Conservation (phyloP, 1,140 invertebrate genomes). For the Pseudomyrmex dendroicus region DNA sequence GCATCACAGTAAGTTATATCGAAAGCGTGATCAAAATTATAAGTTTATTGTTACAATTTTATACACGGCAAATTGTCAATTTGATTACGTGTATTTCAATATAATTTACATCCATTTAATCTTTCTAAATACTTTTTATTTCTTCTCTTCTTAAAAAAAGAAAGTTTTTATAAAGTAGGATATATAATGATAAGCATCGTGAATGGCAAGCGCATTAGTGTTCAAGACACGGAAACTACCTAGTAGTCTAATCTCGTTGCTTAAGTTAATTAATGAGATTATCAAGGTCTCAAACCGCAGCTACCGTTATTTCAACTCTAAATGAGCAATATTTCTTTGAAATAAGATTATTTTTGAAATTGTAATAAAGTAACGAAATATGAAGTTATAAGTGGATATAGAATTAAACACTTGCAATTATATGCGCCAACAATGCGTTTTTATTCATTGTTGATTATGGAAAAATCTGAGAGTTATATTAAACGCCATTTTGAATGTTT, state of each 20-base stretch:
- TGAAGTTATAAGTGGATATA: no score
- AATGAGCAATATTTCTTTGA: conserved; percentile 1
- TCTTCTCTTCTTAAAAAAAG: neutral
- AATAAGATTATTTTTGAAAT: neutral
- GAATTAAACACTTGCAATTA: no score
- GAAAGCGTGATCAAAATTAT: conserved; percentile 16
- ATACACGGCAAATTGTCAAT: conserved; percentile 25
- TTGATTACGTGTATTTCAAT: conserved; percentile 36
- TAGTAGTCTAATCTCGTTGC: conserved; percentile 55
- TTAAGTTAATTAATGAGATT: conserved; percentile 65
- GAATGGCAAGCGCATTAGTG: conserved; percentile 47
- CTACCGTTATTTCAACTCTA: conserved; percentile 22
- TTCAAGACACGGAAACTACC: conserved; percentile 44
- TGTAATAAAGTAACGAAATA: neutral
- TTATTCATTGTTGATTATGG: neutral
- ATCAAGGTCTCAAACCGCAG: conserved; percentile 37
- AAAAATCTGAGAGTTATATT: neutral
- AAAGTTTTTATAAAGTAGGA: neutral
- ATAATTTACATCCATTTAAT: conserved; percentile 24
- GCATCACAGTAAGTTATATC: conserved; percentile 24
- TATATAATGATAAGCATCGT: conserved; percentile 33
- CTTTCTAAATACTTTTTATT: neutral
- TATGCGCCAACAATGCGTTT: neutral
- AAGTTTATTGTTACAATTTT: conserved; percentile 29
- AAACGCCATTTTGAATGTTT: conserved; percentile 1